Base-by-base conservation (phyloP, 2,888 invertebrate species). In the Himalopsyche tibetana region DNA sequence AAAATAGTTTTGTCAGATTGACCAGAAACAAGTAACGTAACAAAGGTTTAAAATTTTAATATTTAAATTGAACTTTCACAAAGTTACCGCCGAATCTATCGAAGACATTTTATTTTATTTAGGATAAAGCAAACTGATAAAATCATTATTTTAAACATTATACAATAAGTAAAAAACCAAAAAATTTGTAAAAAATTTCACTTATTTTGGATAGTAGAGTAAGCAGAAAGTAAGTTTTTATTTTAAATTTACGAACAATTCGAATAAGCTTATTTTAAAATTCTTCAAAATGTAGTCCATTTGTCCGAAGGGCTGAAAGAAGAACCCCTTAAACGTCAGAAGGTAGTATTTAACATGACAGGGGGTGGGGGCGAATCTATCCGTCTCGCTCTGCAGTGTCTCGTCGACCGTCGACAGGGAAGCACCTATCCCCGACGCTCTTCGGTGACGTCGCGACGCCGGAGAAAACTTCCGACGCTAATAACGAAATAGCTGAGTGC, bases 301-400 rank as follows among this genome's bases (percentile, higher is more conserved):
- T 74, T 74, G 74, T 74, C 38, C 74, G 11, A 74, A 74, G 12
- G 38, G 55, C 36, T 82, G 56, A 82, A 56, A 82, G 55, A 28
- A 84, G 56, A 84, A 80, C 51, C 80, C 80, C 84, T 84, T 81
- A 17, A 82, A 82, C 51, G 55, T 38, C 55, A n/a, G 38, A 36
- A 40, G 69, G 63, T 74, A 51, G 40, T 19, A 80, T 28, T 38
- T 38, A 55, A 74, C 9, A 9, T 38, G 40, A 15, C 79, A n/a
- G 42, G 85, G 85, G 74, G 28, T 45, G 56, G 8, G 79, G n/a
- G 19, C 17, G 80, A 40, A 55, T 85, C 55, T 80, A 83, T 82
- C 74, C 56, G 83, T 82, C 82, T 80, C 80, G 9, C 63, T 84
- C 87, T 84, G 63, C 88, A 88, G 88, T 88, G 79, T 84, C 85